A percentile compares a stretch with the other conserved stretches of the same genome.
These are phyloP conservation scores for Trididemnum miniatum DNA, from an alignment of 23 tunicate species.

Conservation along the genomic window DNA sequence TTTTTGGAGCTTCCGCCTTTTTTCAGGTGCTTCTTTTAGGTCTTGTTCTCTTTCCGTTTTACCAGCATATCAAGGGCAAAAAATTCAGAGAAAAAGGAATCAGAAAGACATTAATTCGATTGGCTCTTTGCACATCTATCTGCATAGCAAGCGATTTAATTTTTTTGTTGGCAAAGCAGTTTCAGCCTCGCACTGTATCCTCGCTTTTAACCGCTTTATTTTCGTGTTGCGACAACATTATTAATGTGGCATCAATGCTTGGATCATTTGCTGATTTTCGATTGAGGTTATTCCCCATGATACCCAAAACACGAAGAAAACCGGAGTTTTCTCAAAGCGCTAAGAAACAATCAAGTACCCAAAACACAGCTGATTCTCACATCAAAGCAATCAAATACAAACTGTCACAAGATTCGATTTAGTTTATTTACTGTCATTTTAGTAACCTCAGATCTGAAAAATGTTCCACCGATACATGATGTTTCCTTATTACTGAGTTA, in stretches of 20 bases:
- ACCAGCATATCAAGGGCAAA: background rate
- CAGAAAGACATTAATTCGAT: background rate
- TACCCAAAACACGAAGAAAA: too few relatives aligned
- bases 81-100: background rate
- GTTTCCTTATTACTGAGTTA: too few relatives aligned
- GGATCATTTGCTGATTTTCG: slow-evolving; percentile 17
- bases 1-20: background rate
- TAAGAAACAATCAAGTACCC: background rate
- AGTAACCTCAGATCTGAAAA: too few relatives aligned
- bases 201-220: slow-evolving; percentile 6
- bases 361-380: too few relatives aligned
- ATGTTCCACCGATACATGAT: too few relatives aligned
- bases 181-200: background rate
- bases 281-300: slow-evolving; percentile 17
- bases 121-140: slow-evolving; percentile 13
- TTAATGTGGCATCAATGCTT: slow-evolving; percentile 6
- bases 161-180: slow-evolving; percentile 5
- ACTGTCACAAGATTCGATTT: too few relatives aligned
- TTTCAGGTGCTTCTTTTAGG: slow-evolving; percentile 14
- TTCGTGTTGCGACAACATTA: slow-evolving; percentile 23
- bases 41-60: slow-evolving; percentile 14
- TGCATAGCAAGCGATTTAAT: slow-evolving; percentile 24
- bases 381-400: too few relatives aligned
- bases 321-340: background rate
- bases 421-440: too few relatives aligned